Conservation (phyloP, 2,113 vertebrate species). For the Addax nasomaculatus region DNA sequence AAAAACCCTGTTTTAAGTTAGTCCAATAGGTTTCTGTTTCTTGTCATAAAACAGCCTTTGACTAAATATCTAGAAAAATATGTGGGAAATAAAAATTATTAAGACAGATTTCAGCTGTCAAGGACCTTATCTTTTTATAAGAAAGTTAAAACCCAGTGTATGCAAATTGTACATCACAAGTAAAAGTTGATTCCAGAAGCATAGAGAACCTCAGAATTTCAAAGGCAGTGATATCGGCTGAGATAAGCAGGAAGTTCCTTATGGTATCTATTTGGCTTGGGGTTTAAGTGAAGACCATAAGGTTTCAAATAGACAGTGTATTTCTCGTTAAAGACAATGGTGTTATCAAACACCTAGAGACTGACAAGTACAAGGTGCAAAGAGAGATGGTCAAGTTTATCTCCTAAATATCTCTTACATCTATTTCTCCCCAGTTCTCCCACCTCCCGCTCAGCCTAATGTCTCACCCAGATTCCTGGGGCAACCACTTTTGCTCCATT, state of each 20-base stretch:
- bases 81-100: background rate
- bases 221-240: background rate
- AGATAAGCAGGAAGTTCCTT: background rate
- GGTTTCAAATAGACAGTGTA: background rate
- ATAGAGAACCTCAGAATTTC: background rate
- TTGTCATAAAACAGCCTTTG: background rate
- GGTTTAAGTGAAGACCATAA: background rate
- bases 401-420: background rate
- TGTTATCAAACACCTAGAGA: background rate
- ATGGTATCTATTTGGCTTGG: background rate
- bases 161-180: background rate
- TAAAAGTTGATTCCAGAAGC: background rate
- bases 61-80: conserved; percentile 23
- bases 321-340: background rate
- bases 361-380: background rate
- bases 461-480: background rate
- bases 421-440: background rate
- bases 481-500: background rate
- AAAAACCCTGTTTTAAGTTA: background rate
- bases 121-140: background rate
- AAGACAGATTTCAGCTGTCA: background rate
- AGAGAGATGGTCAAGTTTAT: background rate
- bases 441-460: background rate
- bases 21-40: background rate
- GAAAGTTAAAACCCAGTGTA: background rate